Conservation (phyloP, 2,888 invertebrate species). For the Synergus laeviventris region DNA sequence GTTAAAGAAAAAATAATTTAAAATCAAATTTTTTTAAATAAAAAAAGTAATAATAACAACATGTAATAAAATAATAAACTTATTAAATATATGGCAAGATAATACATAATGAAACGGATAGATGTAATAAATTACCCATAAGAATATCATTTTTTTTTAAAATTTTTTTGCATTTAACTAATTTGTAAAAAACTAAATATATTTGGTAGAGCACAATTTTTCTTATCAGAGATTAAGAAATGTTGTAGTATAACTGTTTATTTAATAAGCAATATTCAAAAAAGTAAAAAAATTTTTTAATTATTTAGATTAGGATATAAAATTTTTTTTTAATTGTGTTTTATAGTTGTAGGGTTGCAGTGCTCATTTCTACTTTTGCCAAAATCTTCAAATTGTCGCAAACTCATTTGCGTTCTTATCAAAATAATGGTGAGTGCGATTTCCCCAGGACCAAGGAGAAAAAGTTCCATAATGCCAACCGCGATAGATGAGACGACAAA, state of each 20-base stretch:
- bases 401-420: background rate
- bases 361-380: background rate
- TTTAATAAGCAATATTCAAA: too few relatives aligned
- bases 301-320: too few relatives aligned
- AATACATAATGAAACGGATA: too few relatives aligned
- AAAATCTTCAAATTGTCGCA: background rate
- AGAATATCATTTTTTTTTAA: too few relatives aligned
- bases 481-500: constrained; percentile 9
- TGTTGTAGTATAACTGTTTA: too few relatives aligned
- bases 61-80: background rate
- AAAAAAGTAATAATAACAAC: too few relatives aligned
- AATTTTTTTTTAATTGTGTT: background rate
- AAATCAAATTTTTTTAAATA: too few relatives aligned
- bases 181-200: too few relatives aligned
- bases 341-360: background rate
- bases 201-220: too few relatives aligned
- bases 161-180: too few relatives aligned
- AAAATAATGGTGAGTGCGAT: constrained; percentile 12
- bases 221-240: background rate
- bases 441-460: background rate
- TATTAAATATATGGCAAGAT: background rate
- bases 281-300: too few relatives aligned
- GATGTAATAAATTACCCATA: too few relatives aligned
- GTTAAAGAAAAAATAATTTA: background rate
- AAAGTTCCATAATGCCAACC: constrained; percentile 16